phyloP scores from a whole-genome alignment of 2,797 vertebrate genomes.

The Astyanax mexicanus region DNA sequence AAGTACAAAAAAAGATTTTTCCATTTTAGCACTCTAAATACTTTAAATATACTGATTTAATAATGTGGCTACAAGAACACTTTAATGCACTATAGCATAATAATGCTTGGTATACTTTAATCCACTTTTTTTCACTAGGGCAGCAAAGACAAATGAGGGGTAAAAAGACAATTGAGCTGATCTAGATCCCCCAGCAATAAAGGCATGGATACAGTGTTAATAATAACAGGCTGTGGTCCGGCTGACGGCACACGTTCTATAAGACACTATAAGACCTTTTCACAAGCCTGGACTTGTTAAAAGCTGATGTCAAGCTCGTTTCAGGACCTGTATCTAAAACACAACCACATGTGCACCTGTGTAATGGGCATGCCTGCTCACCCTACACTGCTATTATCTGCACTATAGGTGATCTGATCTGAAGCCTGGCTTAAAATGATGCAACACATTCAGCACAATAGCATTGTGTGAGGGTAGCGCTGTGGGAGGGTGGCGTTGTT shows the following conservation, averaged over 20 bases:
- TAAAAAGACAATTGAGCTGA: not conserved
- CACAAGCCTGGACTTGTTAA: slow-evolving; percentile 28
- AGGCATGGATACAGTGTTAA: slow-evolving; percentile 7
- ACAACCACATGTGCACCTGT: not conserved
- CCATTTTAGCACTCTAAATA: too few relatives aligned
- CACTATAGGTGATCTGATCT: not conserved
- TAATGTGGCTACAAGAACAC: too few relatives aligned
- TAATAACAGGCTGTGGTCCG: slow-evolving; percentile 25
- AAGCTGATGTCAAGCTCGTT: not conserved
- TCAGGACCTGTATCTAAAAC: not conserved
- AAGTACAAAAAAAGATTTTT: too few relatives aligned
- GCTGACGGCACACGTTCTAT: not conserved
- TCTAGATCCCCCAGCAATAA: not conserved
- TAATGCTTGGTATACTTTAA: too few relatives aligned
- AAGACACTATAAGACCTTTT: not conserved
- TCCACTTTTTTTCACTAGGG: too few relatives aligned
- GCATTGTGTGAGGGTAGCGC: slow-evolving; percentile 16
- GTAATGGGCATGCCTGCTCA: not conserved
- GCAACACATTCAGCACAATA: not conserved
- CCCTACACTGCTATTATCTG: not conserved
- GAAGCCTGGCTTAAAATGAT: not conserved
- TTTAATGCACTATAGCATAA: too few relatives aligned
- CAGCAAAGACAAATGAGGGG: too few relatives aligned
- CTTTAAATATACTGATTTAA: too few relatives aligned
- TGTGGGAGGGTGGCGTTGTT: slow-evolving; percentile 5